Evolutionary conservation across 2,888 invertebrate genomes (phyloP), one percentile per base, ranked within the genome.

Genomic region (Stenoptilia bipunctidactyla): DNA sequence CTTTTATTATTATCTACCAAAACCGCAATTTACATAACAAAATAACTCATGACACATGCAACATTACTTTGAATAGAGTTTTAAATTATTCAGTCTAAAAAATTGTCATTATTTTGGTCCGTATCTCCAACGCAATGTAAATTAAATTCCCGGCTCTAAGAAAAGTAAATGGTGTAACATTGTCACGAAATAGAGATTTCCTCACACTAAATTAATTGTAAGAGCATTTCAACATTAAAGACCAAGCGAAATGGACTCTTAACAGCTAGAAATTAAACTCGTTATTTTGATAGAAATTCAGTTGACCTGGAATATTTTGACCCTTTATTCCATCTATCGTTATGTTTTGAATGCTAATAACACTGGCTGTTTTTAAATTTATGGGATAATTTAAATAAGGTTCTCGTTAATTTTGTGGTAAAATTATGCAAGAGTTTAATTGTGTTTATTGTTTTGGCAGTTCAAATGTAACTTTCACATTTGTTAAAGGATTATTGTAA

Each of bases 311-410:
- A 74, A 73, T 71, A 74, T 76, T 74, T 68, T 61, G 61, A 70
- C 74, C 76, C 77, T 74, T 75, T 69, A 75, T 73, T 69, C 62
- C 61, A 51, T 51, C 55, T 68, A 66, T 72, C 72, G 72, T 74
- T 60, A 66, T 69, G 70, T 62, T 53, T 4, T 74, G 77, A 79
- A 79, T 77, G 74, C 67, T 79, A 79, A 80, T 76, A 73, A 30
- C n/a, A 9, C 30, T 3, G 65, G 63, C 66, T 58, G 65, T 68
- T 72, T 57, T 30, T 5, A 64, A 76, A 79, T 77, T 79, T 72
- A 77, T 75, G 64, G 71, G 69, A 77, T 75, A 73, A 76, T 79
- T 77, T 70, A 74, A 75, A 62, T 75, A 30, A 30, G 30, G 4
- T 30, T 8, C 20, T 20, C 20, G 20, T 73, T 72, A 75, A 74